phyloP scores from a whole-genome alignment of 2,113 vertebrate genomes.

The Rhea pennata region DNA sequence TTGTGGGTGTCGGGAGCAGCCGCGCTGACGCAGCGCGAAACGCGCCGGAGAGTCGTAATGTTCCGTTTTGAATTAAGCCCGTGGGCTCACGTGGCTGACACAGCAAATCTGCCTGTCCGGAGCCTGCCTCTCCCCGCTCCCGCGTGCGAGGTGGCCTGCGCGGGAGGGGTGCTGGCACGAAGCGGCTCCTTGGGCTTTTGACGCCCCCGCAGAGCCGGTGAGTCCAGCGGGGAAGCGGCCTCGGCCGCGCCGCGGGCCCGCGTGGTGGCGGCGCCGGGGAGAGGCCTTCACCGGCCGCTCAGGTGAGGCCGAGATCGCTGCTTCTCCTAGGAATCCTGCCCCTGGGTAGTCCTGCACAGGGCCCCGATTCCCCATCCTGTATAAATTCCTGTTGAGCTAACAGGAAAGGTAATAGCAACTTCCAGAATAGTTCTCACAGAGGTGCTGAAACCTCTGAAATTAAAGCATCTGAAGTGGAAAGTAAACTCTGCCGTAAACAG shows the following conservation, averaged over 20 bases:
- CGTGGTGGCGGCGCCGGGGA: background rate
- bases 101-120: background rate
- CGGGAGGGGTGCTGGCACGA: too few species aligned
- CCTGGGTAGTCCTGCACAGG: background rate
- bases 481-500: background rate
- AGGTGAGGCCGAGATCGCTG: background rate
- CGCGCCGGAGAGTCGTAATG: background rate
- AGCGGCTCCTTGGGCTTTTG: background rate
- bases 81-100: background rate
- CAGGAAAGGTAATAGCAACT: background rate
- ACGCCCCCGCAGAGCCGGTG: background rate
- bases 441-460: background rate
- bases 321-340: background rate
- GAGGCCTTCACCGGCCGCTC: background rate
- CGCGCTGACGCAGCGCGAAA: too few species aligned
- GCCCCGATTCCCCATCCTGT: accelerated
- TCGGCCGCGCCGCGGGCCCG: background rate
- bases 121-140: accelerated
- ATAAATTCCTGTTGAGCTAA: background rate
- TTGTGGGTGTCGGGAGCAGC: background rate
- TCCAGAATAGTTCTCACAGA: background rate
- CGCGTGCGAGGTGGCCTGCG: too few species aligned
- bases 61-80: background rate
- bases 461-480: background rate
- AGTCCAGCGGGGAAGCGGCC: background rate